Evolutionary conservation across 2,888 invertebrate species (phyloP).

Genomic region (Neoaliturus tenellus): DNA sequence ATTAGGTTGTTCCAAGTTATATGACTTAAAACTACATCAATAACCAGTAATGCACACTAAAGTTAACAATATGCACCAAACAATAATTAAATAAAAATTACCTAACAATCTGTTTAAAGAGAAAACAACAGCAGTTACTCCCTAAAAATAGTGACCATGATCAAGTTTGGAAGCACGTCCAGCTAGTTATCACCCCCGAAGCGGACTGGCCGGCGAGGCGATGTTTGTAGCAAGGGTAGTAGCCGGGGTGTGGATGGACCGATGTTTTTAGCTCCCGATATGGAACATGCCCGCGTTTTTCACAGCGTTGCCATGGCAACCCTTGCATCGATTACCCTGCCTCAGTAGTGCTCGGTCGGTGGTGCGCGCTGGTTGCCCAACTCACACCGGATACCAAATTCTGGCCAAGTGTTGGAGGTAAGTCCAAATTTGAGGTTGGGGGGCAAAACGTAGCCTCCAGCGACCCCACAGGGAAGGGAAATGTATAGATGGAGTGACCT

Average conservation of each 20-base stretch:
- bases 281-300: constrained; percentile 51
- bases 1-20: too few species aligned
- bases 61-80: too few species aligned
- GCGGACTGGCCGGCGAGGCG: constrained; percentile 1
- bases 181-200: neutral
- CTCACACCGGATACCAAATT: neutral
- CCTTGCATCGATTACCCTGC: constrained; percentile 29
- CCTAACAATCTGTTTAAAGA: too few species aligned
- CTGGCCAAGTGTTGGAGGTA: neutral
- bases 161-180: neutral
- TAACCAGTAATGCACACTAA: too few species aligned
- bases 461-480: neutral
- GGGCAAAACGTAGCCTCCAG: neutral
- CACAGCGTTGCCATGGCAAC: constrained; percentile 44
- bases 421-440: constrained; percentile 10
- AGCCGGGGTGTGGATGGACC: constrained; percentile 43
- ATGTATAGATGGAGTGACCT: neutral
- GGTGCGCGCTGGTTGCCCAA: constrained; percentile 39
- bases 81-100: too few species aligned
- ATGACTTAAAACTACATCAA: too few species aligned
- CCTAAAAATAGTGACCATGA: neutral
- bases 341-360: constrained; percentile 1
- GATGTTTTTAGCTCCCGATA: constrained; percentile 43
- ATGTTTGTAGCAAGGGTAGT: constrained; percentile 20
- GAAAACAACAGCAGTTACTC: too few species aligned